Evolutionary conservation across 2,113 vertebrate genomes (phyloP).

Genomic region (Emberiza fucata): DNA sequence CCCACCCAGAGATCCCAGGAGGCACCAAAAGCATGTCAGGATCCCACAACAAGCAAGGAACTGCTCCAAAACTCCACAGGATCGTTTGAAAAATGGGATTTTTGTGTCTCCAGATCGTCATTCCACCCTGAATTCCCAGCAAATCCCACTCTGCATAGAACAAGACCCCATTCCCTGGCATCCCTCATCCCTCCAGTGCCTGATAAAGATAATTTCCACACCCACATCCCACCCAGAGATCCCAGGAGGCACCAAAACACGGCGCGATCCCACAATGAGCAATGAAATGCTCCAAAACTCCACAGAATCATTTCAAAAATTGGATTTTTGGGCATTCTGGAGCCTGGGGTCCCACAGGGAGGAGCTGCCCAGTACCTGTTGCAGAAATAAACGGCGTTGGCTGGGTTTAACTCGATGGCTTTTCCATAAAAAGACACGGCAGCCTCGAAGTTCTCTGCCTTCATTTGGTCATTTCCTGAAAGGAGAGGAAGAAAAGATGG

Average conservation of each 20-base stretch:
- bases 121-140: not conserved
- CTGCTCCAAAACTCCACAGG: not conserved
- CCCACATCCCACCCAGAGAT: not conserved
- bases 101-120: not conserved
- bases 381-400: slow-evolving; percentile 95
- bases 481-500: fast-evolving
- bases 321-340: not conserved
- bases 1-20: not conserved
- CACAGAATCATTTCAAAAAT: fast-evolving
- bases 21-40: not conserved
- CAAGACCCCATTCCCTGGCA: not conserved
- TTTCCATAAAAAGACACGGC: slow-evolving; percentile 90
- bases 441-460: slow-evolving; percentile 87
- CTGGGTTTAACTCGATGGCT: slow-evolving; percentile 89
- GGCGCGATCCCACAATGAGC: not conserved
- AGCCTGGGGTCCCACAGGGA: not conserved
- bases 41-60: not conserved
- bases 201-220: not conserved
- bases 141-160: not conserved
- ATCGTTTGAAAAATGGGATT: fast-evolving
- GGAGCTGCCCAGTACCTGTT: slow-evolving; percentile 80
- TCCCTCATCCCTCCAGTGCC: not conserved
- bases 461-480: slow-evolving; percentile 96
- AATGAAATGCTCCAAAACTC: not conserved
- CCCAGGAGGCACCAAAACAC: not conserved